Evolutionary conservation across 2,113 vertebrate species (phyloP).

Genomic region (Callaeas wilsoni): DNA sequence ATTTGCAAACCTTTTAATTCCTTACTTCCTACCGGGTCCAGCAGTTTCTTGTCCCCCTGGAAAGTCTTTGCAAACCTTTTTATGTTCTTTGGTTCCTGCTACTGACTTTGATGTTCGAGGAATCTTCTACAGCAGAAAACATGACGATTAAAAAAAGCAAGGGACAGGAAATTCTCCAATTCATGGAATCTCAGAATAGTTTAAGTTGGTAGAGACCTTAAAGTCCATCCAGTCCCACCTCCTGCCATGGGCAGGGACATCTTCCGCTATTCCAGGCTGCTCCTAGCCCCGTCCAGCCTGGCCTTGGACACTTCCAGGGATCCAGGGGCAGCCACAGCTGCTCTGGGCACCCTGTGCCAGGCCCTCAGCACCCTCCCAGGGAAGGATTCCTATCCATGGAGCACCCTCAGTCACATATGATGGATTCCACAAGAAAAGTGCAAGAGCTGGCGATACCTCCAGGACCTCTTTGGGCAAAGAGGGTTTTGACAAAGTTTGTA

Average conservation of each 20-base stretch:
- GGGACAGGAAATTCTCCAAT: neutral
- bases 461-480: neutral
- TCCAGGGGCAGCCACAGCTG: neutral
- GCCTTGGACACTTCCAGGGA: neutral
- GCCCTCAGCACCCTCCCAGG: fast-evolving
- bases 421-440: neutral
- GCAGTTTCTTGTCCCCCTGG: neutral
- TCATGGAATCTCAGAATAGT: neutral
- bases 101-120: neutral
- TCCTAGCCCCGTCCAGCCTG: fast-evolving
- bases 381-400: fast-evolving
- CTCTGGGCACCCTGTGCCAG: neutral
- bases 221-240: neutral
- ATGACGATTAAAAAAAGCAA: neutral
- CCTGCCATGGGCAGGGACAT: neutral
- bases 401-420: fast-evolving
- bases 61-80: neutral
- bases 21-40: neutral
- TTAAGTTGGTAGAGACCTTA: neutral
- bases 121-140: neutral
- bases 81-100: neutral
- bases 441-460: neutral
- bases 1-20: neutral
- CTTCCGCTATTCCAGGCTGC: fast-evolving
- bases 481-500: neutral